Conservation (phyloP, 2,797 vertebrate genomes). For the Lagocephalus sceleratus region DNA sequence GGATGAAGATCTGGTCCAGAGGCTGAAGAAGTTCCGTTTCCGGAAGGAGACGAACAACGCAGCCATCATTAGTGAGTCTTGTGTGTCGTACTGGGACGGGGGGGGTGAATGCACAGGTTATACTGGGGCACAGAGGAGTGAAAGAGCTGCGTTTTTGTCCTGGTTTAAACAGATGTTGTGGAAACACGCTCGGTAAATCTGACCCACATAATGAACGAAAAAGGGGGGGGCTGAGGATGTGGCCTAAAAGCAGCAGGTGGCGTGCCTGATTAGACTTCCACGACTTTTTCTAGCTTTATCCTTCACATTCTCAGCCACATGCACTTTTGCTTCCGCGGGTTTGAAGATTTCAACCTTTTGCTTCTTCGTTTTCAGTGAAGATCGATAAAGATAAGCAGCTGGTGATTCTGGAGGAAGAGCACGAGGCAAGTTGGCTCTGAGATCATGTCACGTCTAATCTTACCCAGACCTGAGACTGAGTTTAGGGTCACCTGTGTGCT, state of each 20-base stretch:
- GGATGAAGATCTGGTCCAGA: conserved; percentile 74
- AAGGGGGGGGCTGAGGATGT: neutral
- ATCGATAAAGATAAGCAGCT: conserved; percentile 79
- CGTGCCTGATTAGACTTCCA: conserved; percentile 4
- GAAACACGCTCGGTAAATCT: neutral
- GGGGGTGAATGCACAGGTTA: neutral
- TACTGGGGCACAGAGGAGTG: too few species aligned
- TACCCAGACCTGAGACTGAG: neutral
- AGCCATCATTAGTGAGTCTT: conserved; percentile 79
- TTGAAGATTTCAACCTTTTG: neutral
- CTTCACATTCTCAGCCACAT: conserved; percentile 2
- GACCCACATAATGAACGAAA: neutral
- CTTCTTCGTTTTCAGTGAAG: conserved; percentile 71
- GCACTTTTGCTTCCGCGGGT: neutral
- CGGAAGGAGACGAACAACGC: conserved; percentile 81
- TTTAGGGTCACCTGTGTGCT: neutral
- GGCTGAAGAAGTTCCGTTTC: conserved; percentile 77
- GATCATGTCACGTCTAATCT: neutral
- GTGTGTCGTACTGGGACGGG: neutral
- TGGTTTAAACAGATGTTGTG: neutral
- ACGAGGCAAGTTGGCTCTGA: conserved; percentile 62
- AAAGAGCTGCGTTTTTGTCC: neutral
- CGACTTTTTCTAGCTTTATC: conserved; percentile 25
- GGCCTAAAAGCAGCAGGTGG: conserved; percentile 18
- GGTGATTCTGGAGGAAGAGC: conserved; percentile 79